Percentiles rank a stretch among this genome's conserved stretches.
phyloP scores from a whole-genome alignment of 2,888 invertebrate species.

The Elegia similella region DNA sequence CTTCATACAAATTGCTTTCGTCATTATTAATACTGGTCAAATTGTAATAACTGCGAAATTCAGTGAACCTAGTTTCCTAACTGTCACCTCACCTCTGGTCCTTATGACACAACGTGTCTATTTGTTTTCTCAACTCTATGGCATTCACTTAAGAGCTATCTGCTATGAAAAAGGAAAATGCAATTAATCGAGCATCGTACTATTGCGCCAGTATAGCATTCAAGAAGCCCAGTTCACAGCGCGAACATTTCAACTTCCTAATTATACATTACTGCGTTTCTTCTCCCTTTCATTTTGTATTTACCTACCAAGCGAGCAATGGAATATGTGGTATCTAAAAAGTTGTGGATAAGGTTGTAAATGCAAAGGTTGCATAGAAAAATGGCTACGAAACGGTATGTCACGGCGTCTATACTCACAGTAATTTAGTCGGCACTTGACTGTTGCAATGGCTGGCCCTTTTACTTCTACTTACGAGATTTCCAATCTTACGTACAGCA shows the following conservation, averaged over 20 bases:
- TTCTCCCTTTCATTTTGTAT: not conserved
- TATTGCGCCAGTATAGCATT: slow-evolving; percentile 53
- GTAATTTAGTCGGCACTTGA: slow-evolving; percentile 45
- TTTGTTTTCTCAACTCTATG: slow-evolving; percentile 41
- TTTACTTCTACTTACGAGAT: slow-evolving; percentile 25
- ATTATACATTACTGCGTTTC: slow-evolving; percentile 32
- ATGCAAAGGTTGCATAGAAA: slow-evolving; percentile 45
- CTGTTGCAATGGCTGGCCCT: slow-evolving; percentile 48
- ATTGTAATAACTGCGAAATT: slow-evolving; percentile 25
- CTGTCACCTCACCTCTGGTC: slow-evolving; percentile 38
- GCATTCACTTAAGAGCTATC: slow-evolving; percentile 44
- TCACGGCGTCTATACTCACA: slow-evolving; percentile 54
- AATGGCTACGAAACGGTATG: slow-evolving; percentile 56
- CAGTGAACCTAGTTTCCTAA: slow-evolving; percentile 31
- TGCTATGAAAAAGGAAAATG: slow-evolving; percentile 54
- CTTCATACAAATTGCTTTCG: slow-evolving; percentile 17
- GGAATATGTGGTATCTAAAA: slow-evolving; percentile 21
- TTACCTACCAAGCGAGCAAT: slow-evolving; percentile 31
- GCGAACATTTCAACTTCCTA: slow-evolving; percentile 27
- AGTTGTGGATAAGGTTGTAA: slow-evolving; percentile 24
- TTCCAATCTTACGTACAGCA: not conserved
- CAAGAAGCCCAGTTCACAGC: slow-evolving; percentile 36
- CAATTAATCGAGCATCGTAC: slow-evolving; percentile 63
- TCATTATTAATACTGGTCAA: slow-evolving; percentile 21
- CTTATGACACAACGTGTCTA: slow-evolving; percentile 35